A percentile compares a stretch with the other conserved stretches of the same genome.
phyloP scores from a whole-genome alignment of 2,113 vertebrate species.

The Cryptotis parvus region DNA sequence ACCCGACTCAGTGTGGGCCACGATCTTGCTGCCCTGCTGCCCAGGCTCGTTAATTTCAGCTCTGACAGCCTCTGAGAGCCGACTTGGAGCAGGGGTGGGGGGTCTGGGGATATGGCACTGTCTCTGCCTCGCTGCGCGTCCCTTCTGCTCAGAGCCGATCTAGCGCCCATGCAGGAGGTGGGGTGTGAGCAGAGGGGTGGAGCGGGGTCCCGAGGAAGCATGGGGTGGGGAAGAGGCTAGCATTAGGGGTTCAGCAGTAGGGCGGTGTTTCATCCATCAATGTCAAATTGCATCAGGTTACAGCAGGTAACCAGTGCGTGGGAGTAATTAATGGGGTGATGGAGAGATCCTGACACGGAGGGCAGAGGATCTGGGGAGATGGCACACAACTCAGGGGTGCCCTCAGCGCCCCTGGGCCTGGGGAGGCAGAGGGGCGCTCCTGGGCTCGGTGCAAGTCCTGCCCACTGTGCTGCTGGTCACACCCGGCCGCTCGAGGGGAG shows the following conservation, averaged over 20 bases:
- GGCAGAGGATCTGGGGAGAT: fast-evolving
- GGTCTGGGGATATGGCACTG: not conserved
- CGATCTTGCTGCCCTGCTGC: no score
- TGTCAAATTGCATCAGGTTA: no score
- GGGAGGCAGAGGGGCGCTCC: not conserved
- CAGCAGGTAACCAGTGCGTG: not conserved
- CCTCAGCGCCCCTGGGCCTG: not conserved
- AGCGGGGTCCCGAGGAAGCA: no score
- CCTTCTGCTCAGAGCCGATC: not conserved
- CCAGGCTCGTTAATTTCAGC: fast-evolving
- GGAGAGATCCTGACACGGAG: not conserved
- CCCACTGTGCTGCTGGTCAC: no score
- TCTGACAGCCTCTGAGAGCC: not conserved
- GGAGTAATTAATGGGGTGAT: fast-evolving
- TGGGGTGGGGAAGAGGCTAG: no score
- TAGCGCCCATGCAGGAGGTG: not conserved
- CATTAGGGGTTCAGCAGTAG: not conserved
- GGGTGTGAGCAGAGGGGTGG: not conserved
- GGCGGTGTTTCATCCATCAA: not conserved
- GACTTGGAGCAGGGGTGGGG: not conserved
- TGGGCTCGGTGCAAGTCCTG: no score
- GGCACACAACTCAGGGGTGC: not conserved
- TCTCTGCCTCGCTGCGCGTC: not conserved
- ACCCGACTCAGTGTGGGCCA: not conserved
- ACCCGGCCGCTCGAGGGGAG: not conserved